A percentile compares a stretch with the other conserved stretches of the same genome.
phyloP scores from a whole-genome alignment of 64 coral and sea anemone species.

The Astreopora myriophthalma region DNA sequence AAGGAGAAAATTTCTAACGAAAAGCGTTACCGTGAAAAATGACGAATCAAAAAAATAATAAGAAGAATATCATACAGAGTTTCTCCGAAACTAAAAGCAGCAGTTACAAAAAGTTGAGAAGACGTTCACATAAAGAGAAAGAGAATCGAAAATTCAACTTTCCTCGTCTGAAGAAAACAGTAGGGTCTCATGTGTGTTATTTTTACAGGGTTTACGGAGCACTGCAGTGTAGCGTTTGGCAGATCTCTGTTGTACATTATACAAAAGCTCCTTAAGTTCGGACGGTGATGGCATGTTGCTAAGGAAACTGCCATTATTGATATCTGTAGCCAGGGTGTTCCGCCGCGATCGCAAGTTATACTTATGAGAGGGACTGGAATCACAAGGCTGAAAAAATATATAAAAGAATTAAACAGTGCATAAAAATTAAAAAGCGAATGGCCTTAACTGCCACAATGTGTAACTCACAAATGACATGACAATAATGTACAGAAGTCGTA shows the following conservation, averaged over 20 bases:
- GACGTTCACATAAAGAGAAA: not conserved
- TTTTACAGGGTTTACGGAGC: constrained; percentile 19
- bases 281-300: constrained; percentile 76
- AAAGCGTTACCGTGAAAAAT: no score
- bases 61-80: no score
- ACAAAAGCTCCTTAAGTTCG: constrained; percentile 67
- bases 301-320: constrained; percentile 61
- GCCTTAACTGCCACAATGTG: no score
- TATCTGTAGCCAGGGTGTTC: constrained; percentile 31
- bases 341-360: constrained; percentile 82
- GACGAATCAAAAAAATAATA: no score
- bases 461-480: no score
- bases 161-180: constrained; percentile 95
- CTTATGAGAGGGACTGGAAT: constrained; percentile 46
- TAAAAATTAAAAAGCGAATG: not conserved
- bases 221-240: constrained; percentile 69
- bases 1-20: no score
- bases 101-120: not conserved
- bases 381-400: not conserved
- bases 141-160: not conserved
- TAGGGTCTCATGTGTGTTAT: constrained; percentile 13
- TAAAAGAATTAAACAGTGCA: not conserved
- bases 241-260: constrained; percentile 49
- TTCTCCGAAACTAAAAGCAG: not conserved
- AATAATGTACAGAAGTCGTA: no score